Conservation (phyloP, 2,113 vertebrate species). For the Austrofundulus limnaeus region DNA sequence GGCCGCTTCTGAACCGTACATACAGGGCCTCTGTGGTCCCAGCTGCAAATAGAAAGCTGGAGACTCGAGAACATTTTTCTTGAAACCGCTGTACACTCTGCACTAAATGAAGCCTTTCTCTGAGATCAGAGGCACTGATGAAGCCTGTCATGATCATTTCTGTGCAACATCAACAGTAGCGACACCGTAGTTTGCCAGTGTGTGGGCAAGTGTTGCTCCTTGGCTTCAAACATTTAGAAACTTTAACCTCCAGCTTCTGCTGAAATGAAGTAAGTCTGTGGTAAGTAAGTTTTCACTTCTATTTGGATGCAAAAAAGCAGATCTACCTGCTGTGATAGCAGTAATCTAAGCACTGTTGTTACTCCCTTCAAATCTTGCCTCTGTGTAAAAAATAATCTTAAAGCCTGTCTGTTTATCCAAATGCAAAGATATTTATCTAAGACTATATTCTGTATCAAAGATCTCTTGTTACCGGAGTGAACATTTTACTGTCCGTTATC, state of each 20-base stretch:
- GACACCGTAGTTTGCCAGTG: slow-evolving; percentile 62
- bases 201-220: slow-evolving; percentile 43
- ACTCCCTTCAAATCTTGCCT: slow-evolving; percentile 8
- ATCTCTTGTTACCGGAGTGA: slow-evolving; percentile 27
- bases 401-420: not conserved
- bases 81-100: slow-evolving; percentile 34
- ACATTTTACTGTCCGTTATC: slow-evolving; percentile 40
- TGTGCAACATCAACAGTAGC: slow-evolving; percentile 69
- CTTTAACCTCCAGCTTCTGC: slow-evolving; percentile 20
- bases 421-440: slow-evolving; percentile 1
- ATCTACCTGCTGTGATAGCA: not conserved
- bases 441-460: slow-evolving; percentile 14
- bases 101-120: slow-evolving; percentile 58
- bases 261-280: slow-evolving; percentile 33
- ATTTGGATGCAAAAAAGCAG: not conserved
- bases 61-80: slow-evolving; percentile 37
- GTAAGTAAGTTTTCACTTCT: slow-evolving; percentile 23
- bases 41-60: slow-evolving; percentile 58
- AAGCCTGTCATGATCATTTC: slow-evolving; percentile 66
- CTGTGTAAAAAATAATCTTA: not conserved
- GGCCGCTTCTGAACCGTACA: slow-evolving; percentile 34
- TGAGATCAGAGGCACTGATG: slow-evolving; percentile 61
- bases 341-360: slow-evolving; percentile 4
- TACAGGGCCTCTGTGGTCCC: slow-evolving; percentile 34
- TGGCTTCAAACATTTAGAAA: slow-evolving; percentile 41